These are phyloP conservation scores for Merluccius polli DNA, from an alignment of 2,797 vertebrate species.

Conservation along the genomic window DNA sequence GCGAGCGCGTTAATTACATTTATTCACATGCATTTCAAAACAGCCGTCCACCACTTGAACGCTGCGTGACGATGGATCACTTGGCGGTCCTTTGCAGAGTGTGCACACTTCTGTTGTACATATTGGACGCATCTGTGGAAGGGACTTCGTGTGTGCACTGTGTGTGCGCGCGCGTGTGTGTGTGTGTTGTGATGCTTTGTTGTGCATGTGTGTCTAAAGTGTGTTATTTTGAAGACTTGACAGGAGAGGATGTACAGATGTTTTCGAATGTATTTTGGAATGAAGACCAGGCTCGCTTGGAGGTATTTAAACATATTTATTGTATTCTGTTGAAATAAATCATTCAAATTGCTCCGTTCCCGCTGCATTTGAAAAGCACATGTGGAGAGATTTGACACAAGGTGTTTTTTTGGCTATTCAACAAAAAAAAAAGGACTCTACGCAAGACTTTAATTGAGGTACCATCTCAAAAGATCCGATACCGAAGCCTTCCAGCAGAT, in stretches of 20 bases:
- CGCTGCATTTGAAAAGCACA: slow-evolving; percentile 59
- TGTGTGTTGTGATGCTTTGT: slow-evolving; percentile 45
- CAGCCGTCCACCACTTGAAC: slow-evolving; percentile 58
- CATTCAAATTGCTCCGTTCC: slow-evolving; percentile 64
- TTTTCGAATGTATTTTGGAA: slow-evolving; percentile 80
- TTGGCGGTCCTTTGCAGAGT: no score
- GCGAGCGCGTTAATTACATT: background rate
- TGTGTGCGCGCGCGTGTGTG: slow-evolving; percentile 51
- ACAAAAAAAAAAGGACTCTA: slow-evolving; percentile 21
- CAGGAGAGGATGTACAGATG: slow-evolving; percentile 84
- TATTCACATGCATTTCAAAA: slow-evolving; percentile 63
- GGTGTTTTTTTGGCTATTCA: slow-evolving; percentile 28
- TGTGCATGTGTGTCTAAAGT: slow-evolving; percentile 49
- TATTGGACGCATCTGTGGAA: slow-evolving; percentile 80
- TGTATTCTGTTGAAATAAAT: slow-evolving; percentile 82
- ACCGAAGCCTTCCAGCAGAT: slow-evolving; percentile 39
- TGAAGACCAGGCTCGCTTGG: slow-evolving; percentile 71
- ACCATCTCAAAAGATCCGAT: slow-evolving; percentile 17
- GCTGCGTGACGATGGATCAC: slow-evolving; percentile 79
- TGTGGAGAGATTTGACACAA: slow-evolving; percentile 45
- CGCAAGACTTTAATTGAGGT: slow-evolving; percentile 17
- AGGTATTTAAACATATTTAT: slow-evolving; percentile 71
- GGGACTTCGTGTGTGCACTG: slow-evolving; percentile 77
- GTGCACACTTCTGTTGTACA: slow-evolving; percentile 85
- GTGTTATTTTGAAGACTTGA: slow-evolving; percentile 62